Conservation (phyloP, 2,113 vertebrate genomes). For the Natator depressus region DNA sequence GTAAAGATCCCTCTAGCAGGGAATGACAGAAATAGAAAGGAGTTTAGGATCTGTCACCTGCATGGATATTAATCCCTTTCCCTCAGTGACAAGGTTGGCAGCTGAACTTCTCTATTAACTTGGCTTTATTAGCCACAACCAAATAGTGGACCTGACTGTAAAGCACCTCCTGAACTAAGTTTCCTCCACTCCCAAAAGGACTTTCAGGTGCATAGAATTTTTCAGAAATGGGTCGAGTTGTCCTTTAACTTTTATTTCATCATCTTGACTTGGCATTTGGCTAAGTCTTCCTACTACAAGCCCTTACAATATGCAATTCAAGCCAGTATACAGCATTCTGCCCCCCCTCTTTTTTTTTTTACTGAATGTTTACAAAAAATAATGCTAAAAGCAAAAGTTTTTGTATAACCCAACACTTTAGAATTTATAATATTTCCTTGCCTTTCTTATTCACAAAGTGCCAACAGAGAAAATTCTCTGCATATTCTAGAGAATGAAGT, state of each 20-base stretch:
- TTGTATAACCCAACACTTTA: too few relatives aligned
- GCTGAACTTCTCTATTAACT: neutral
- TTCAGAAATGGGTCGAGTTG: neutral
- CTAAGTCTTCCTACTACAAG: neutral
- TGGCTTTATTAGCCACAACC: neutral
- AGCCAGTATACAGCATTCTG: neutral
- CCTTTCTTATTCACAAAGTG: neutral
- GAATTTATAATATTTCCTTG: neutral
- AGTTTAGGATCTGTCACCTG: neutral
- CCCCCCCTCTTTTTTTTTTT: neutral
- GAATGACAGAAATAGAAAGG: neutral
- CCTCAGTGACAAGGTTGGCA: neutral
- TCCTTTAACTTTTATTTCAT: neutral
- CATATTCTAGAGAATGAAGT: neutral
- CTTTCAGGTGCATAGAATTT: neutral
- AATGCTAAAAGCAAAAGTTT: neutral
- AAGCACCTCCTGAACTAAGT: neutral
- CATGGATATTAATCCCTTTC: neutral
- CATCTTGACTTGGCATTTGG: neutral
- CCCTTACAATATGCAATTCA: neutral
- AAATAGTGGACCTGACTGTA: neutral
- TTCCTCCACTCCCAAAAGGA: neutral
- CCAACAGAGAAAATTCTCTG: neutral
- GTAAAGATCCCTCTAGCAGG: neutral
- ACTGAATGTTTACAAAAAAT: neutral